Conservation (phyloP, 2,113 vertebrate genomes). For the Colius striatus region DNA sequence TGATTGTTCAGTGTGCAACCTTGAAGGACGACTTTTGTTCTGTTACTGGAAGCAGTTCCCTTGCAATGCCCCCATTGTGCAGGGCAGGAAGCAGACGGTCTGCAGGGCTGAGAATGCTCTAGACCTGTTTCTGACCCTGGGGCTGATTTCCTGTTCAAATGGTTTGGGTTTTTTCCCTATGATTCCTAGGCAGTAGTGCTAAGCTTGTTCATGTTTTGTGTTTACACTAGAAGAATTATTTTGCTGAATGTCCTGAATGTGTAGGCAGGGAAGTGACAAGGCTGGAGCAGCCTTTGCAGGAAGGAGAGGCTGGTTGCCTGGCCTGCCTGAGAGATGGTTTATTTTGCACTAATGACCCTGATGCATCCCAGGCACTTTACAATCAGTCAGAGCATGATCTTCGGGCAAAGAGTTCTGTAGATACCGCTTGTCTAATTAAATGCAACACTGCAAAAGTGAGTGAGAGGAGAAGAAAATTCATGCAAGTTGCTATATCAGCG, state of each 20-base stretch:
- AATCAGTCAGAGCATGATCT: constrained; percentile 1
- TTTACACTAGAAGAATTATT: constrained; percentile 63
- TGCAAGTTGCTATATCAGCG: neutral
- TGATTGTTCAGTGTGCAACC: constrained; percentile 59
- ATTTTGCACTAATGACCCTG: constrained; percentile 59
- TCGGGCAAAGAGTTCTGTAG: neutral
- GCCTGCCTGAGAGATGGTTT: constrained; percentile 23
- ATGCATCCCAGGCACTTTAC: neutral
- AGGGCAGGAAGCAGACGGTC: constrained; percentile 55
- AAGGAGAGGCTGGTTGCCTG: constrained; percentile 39
- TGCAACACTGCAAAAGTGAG: neutral
- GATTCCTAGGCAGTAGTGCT: constrained; percentile 20
- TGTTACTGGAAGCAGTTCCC: constrained; percentile 49
- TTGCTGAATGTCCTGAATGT: constrained; percentile 37
- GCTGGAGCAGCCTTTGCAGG: constrained; percentile 29
- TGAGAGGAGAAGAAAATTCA: neutral
- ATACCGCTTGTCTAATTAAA: neutral
- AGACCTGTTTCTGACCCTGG: constrained; percentile 42
- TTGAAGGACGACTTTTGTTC: constrained; percentile 66
- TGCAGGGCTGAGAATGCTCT: constrained; percentile 45
- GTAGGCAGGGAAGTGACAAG: constrained; percentile 32
- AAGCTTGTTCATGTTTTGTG: constrained; percentile 25
- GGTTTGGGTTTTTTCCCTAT: neutral
- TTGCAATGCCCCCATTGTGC: constrained; percentile 59
- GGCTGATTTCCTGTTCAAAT: constrained; percentile 44